phyloP scores from a whole-genome alignment of 1,140 invertebrate genomes.

The Penaeus indicus region DNA sequence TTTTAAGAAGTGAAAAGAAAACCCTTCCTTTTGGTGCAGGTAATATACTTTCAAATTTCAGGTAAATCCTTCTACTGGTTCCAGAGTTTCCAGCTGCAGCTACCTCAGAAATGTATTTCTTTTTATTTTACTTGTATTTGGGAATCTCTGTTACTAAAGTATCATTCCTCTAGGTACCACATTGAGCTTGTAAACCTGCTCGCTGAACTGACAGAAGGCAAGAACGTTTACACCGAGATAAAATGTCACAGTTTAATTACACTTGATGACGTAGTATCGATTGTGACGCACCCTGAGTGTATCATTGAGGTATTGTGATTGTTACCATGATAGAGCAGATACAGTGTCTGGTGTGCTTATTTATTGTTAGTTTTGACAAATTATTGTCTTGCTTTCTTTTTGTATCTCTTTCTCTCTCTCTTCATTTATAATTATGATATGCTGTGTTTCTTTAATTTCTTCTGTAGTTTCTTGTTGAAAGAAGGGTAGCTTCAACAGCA shows the following conservation, averaged over 20 bases:
- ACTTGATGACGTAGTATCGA: slow-evolving; percentile 96
- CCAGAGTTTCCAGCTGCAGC: not conserved
- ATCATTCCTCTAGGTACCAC: slow-evolving; percentile 83
- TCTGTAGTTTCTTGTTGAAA: no score
- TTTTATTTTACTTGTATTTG: not conserved
- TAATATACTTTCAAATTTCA: slow-evolving; percentile 8
- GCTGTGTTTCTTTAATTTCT: no score
- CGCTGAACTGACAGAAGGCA: slow-evolving; percentile 98
- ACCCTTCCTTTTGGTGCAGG: not conserved
- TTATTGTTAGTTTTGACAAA: slow-evolving; percentile 3
- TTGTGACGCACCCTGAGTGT: slow-evolving; percentile 93
- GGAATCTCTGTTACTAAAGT: not conserved
- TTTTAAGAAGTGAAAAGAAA: not conserved
- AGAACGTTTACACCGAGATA: slow-evolving; percentile 99
- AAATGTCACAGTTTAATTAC: slow-evolving; percentile 98
- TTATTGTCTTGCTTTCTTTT: not conserved
- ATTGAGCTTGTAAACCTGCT: slow-evolving; percentile 96
- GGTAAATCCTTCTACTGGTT: not conserved
- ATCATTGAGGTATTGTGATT: slow-evolving; percentile 84
- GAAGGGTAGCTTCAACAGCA: no score
- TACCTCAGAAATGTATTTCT: not conserved
- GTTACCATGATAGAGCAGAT: slow-evolving; percentile 21
- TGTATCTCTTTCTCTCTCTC: no score
- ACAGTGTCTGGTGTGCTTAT: slow-evolving; percentile 36
- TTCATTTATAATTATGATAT: no score